phyloP scores from a whole-genome alignment of 2,888 invertebrate genomes.

The Mesodorylaimus sp. region DNA sequence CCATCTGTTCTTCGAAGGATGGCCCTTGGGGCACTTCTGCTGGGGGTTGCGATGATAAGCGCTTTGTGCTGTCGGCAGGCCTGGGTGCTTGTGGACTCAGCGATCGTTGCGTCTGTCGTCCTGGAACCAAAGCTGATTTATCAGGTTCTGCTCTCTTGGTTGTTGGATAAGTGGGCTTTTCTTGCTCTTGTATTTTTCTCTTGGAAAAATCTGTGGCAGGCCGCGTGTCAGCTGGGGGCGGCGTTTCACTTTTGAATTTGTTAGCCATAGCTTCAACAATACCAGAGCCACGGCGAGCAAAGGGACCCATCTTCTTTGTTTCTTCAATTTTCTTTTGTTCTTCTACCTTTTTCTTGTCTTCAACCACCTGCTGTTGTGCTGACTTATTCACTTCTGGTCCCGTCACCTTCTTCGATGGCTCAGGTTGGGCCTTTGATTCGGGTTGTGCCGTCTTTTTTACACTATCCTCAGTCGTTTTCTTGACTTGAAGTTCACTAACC shows the following conservation, averaged over 20 bases:
- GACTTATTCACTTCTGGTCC: not conserved
- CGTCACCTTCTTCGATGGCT: too few species aligned
- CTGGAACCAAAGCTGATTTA: not conserved
- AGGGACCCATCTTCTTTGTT: not conserved
- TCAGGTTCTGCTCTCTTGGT: not conserved
- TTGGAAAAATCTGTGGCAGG: not conserved
- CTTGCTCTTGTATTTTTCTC: not conserved
- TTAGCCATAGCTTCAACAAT: too few species aligned
- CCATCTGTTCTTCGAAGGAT: slow-evolving; percentile 8
- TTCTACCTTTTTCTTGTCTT: not conserved
- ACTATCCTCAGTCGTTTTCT: not conserved
- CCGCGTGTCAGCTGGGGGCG: too few species aligned
- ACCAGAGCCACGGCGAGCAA: not conserved
- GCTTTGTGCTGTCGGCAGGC: too few species aligned
- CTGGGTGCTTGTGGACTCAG: not conserved
- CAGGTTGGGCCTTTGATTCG: not conserved
- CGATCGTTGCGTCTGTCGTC: not conserved
- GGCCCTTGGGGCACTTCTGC: not conserved
- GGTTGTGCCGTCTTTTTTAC: not conserved
- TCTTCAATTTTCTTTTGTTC: not conserved
- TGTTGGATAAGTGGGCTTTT: not conserved
- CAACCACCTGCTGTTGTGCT: not conserved
- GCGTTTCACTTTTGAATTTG: too few species aligned
- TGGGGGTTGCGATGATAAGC: not conserved
- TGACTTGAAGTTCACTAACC: not conserved